phyloP scores from a whole-genome alignment of 2,888 invertebrate species.

The Adelphocoris suturalis region DNA sequence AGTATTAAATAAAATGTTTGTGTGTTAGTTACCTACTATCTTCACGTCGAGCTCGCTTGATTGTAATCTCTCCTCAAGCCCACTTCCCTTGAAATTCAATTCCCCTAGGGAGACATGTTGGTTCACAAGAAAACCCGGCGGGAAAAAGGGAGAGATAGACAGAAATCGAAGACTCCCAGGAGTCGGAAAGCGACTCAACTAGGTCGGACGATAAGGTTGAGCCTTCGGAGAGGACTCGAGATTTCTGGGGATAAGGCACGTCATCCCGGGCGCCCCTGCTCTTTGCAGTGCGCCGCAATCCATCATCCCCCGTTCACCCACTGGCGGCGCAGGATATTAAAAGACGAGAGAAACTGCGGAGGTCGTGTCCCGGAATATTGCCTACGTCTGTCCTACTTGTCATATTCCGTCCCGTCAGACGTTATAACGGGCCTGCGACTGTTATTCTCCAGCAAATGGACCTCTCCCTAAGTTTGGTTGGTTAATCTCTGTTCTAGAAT shows the following conservation, averaged over 20 bases:
- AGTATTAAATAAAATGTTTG: no score
- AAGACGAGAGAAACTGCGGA: neutral
- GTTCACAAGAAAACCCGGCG: neutral
- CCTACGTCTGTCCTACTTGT: constrained; percentile 5
- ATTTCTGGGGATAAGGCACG: constrained; percentile 32
- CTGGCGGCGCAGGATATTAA: neutral
- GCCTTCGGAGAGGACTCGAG: constrained; percentile 17
- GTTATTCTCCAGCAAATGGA: neutral
- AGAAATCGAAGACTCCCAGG: constrained; percentile 22
- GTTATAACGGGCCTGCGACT: neutral
- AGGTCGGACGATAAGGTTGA: constrained; percentile 8
- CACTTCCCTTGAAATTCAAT: neutral
- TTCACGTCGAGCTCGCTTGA: no score
- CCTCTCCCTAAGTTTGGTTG: neutral
- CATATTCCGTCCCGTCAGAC: neutral
- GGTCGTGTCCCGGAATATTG: constrained; percentile 24
- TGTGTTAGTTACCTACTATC: no score
- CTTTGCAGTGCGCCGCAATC: constrained; percentile 1
- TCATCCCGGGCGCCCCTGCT: constrained; percentile 1
- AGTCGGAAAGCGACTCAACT: neutral
- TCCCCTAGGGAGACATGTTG: no score
- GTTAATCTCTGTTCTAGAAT: no score
- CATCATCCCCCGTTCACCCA: neutral
- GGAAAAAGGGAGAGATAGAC: neutral
- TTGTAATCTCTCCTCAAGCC: no score